Conservation (phyloP, 2,888 invertebrate species). For the Macrosiphum euphorbiae region DNA sequence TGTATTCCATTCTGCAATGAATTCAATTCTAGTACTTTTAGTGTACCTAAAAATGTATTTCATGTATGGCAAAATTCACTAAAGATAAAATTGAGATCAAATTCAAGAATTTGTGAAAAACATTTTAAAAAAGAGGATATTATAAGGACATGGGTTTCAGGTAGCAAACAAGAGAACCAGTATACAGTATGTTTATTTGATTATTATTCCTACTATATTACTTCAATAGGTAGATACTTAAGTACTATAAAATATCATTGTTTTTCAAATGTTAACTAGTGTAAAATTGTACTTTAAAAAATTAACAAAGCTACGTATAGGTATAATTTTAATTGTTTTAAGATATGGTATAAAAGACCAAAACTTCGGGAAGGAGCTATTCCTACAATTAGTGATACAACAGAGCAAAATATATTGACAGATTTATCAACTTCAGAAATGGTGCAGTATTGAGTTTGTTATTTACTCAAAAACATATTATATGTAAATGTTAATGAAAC, state of each 20-base stretch:
- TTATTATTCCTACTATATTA: too few relatives aligned
- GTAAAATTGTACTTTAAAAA: too few relatives aligned
- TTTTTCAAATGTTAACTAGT: too few relatives aligned
- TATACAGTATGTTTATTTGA: too few relatives aligned
- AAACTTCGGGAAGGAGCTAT: conserved; percentile 5
- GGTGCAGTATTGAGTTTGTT: neutral
- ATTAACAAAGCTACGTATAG: too few relatives aligned
- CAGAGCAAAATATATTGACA: neutral
- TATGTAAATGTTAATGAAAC: neutral
- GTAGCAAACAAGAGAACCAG: neutral
- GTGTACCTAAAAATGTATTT: neutral
- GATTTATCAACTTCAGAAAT: neutral
- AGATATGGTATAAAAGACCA: conserved; percentile 13
- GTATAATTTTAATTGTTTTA: neutral
- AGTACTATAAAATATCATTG: neutral
- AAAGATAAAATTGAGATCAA: neutral
- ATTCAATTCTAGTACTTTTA: neutral
- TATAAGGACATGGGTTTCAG: neutral
- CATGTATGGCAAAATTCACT: neutral
- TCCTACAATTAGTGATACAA: too few relatives aligned
- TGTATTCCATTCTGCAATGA: neutral
- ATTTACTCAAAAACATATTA: neutral
- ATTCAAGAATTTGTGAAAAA: conserved; percentile 1
- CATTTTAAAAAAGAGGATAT: neutral
- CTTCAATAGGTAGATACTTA: neutral